These are phyloP conservation scores for Bubo blakistoni DNA, from an alignment of 2,113 vertebrate genomes.

Conservation along the genomic window DNA sequence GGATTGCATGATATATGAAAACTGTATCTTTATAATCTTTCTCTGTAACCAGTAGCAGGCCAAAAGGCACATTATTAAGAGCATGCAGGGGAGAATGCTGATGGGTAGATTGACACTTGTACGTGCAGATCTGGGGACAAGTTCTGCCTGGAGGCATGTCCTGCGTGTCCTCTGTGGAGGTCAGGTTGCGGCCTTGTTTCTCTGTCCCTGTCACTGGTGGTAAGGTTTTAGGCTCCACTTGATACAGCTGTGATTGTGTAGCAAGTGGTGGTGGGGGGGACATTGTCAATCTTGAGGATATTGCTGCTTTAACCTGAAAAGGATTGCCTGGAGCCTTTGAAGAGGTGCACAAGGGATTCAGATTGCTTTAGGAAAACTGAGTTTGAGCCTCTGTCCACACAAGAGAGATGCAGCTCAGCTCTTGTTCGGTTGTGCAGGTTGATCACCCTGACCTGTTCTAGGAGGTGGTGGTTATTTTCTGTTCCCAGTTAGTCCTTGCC, in stretches of 20 bases:
- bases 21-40: neutral
- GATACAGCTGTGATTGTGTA: neutral
- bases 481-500: neutral
- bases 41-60: neutral
- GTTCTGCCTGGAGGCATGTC: neutral
- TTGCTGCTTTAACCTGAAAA: neutral
- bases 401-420: neutral
- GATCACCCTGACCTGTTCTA: neutral
- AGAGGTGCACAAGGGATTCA: neutral
- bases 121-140: neutral
- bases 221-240: neutral
- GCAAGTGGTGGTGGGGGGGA: fast-evolving
- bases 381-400: neutral
- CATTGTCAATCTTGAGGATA: neutral
- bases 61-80: neutral
- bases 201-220: neutral
- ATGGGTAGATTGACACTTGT: neutral
- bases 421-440: neutral
- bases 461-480: neutral
- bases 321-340: neutral
- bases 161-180: fast-evolving
- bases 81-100: neutral
- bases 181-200: neutral
- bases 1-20: neutral
- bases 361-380: neutral